These are phyloP conservation scores for Eurytoma adleriae DNA, from an alignment of 2,888 invertebrate genomes.

Conservation along the genomic window DNA sequence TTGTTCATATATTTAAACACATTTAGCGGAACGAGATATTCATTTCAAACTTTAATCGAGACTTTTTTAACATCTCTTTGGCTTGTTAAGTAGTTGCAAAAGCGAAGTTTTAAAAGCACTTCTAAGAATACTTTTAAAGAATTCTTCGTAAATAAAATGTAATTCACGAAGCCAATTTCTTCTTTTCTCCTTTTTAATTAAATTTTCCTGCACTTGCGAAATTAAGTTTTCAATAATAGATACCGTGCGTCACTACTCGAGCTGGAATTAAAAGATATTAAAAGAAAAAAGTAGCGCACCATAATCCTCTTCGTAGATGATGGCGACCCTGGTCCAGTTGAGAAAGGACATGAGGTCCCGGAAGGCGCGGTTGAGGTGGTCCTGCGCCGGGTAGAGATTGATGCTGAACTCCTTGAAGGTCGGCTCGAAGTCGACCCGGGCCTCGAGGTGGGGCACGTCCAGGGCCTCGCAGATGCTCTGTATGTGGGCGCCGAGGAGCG, in stretches of 20 bases:
- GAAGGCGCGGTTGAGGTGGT: conserved; percentile 88
- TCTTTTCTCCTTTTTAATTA: background rate
- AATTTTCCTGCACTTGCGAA: background rate
- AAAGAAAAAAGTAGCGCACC: conserved; percentile 78
- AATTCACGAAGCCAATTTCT: too few species aligned
- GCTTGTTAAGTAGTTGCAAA: too few species aligned
- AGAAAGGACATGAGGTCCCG: conserved; percentile 91
- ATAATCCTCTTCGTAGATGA: conserved; percentile 95
- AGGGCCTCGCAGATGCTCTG: conserved; percentile 92
- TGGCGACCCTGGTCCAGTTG: conserved; percentile 95
- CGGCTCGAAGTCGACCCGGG: conserved; percentile 83
- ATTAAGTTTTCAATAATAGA: background rate
- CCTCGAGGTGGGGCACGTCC: conserved; percentile 93
- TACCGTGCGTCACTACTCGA: too few species aligned
- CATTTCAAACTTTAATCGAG: too few species aligned
- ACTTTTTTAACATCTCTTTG: too few species aligned
- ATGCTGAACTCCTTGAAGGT: conserved; percentile 86
- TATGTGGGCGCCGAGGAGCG: conserved; percentile 88
- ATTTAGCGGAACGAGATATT: too few species aligned
- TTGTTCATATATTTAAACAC: too few species aligned
- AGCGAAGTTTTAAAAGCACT: too few species aligned
- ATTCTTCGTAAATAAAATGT: too few species aligned
- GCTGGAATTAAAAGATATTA: too few species aligned
- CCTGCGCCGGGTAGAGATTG: conserved; percentile 91
- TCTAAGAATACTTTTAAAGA: too few species aligned